phyloP scores from a whole-genome alignment of 2,888 invertebrate genomes.

The Acleris emargana region DNA sequence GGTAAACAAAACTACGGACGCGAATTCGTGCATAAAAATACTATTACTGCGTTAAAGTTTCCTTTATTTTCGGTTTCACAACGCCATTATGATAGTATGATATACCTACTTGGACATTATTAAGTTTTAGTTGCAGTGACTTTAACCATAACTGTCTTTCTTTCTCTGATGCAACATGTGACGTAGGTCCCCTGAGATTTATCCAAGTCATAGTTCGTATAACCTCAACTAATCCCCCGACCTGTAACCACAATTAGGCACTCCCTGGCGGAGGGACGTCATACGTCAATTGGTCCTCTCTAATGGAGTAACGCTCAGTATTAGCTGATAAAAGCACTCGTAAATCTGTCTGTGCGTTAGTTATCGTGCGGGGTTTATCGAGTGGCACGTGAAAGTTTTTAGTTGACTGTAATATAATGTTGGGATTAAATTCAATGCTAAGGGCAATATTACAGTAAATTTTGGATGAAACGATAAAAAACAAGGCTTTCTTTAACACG shows the following conservation, averaged over 20 bases:
- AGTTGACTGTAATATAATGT: slow-evolving; percentile 10
- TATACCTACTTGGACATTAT: too few relatives aligned
- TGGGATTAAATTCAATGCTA: slow-evolving; percentile 2
- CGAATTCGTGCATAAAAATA: too few relatives aligned
- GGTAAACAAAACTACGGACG: too few relatives aligned
- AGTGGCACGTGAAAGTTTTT: slow-evolving; percentile 38
- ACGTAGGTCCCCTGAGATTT: neutral
- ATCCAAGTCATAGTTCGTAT: slow-evolving; percentile 7
- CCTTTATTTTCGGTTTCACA: too few relatives aligned
- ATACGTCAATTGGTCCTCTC: slow-evolving; percentile 26
- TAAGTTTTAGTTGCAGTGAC: too few relatives aligned
- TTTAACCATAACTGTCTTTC: neutral
- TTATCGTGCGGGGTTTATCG: slow-evolving; percentile 45
- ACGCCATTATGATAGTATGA: too few relatives aligned
- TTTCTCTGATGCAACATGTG: neutral
- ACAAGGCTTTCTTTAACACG: too few relatives aligned
- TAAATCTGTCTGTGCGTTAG: slow-evolving; percentile 49
- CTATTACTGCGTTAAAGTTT: too few relatives aligned
- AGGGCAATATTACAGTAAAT: neutral
- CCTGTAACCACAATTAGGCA: slow-evolving; percentile 26
- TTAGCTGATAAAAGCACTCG: slow-evolving; percentile 51
- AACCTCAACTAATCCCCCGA: slow-evolving; percentile 22
- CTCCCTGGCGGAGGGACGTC: slow-evolving; percentile 21
- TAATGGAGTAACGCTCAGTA: slow-evolving; percentile 48
- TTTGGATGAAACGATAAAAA: too few relatives aligned